Percentiles rank a stretch among this genome's conserved stretches.
These are phyloP conservation scores for Apistogramma diplotaenia DNA, from an alignment of 2,113 vertebrate species.

Conservation along the genomic window DNA sequence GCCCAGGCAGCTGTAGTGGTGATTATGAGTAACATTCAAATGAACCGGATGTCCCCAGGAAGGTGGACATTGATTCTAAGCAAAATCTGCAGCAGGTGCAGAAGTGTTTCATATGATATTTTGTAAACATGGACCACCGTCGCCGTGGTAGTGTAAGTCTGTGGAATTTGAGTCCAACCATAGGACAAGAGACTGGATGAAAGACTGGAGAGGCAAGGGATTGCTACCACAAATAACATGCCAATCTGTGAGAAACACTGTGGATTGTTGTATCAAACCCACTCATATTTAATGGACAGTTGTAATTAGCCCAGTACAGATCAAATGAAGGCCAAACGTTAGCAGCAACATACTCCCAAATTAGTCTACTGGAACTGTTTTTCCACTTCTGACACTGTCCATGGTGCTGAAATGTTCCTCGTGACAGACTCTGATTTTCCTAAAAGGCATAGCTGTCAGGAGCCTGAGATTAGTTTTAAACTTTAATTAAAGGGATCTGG, in stretches of 20 bases:
- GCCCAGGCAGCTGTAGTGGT: too few relatives aligned
- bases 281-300: background rate
- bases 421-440: background rate
- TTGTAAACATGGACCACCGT: too few relatives aligned
- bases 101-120: background rate
- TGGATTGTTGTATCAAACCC: fast-evolving
- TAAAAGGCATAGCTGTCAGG: background rate
- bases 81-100: background rate
- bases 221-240: background rate
- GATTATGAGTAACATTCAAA: background rate
- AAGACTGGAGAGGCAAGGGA: too few relatives aligned
- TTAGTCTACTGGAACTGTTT: background rate
- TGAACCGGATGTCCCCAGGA: too few relatives aligned
- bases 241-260: background rate
- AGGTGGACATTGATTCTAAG: background rate
- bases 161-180: too few relatives aligned
- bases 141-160: too few relatives aligned
- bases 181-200: too few relatives aligned
- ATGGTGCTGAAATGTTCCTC: background rate
- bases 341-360: background rate
- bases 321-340: background rate
- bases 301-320: background rate
- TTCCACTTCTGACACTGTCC: background rate
- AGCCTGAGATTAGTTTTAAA: background rate
- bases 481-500: background rate